phyloP scores from a whole-genome alignment of 2,888 invertebrate genomes.

The Acrobasis consociella region DNA sequence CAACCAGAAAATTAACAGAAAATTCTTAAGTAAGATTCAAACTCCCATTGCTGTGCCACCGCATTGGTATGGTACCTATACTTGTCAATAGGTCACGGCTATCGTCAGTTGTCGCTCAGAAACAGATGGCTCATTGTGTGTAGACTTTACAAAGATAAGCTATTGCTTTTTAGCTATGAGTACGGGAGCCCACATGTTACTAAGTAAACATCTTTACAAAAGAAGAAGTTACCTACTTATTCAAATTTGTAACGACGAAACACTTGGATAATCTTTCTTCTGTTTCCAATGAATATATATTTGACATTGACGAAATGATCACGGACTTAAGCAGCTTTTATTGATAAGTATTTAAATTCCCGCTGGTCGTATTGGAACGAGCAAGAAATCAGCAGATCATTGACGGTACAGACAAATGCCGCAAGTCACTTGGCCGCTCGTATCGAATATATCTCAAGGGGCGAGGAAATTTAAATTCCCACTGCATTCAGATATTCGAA shows the following conservation, averaged over 20 bases:
- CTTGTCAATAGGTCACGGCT: conserved; percentile 62
- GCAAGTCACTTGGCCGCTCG: conserved; percentile 21
- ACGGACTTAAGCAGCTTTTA: too few species aligned
- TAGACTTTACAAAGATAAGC: conserved; percentile 54
- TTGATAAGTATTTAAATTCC: background rate
- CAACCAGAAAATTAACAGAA: too few species aligned
- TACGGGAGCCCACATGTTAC: conserved; percentile 1
- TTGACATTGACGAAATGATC: too few species aligned
- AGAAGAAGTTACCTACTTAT: background rate
- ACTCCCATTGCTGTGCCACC: background rate
- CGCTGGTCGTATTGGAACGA: background rate
- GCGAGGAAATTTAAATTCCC: conserved; percentile 23
- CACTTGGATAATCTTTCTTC: conserved; percentile 7
- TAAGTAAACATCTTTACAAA: background rate
- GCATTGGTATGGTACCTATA: conserved; percentile 16
- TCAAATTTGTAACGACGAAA: background rate
- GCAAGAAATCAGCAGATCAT: conserved; percentile 19
- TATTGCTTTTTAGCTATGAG: conserved; percentile 41
- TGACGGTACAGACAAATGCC: conserved; percentile 20
- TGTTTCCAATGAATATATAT: too few species aligned
- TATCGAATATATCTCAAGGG: conserved; percentile 20
- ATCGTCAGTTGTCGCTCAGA: conserved; percentile 61
- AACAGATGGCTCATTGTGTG: conserved; percentile 72
- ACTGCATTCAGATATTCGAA: conserved; percentile 20
- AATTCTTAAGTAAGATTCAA: background rate